A percentile compares a stretch with the other conserved stretches of the same genome.
These are phyloP conservation scores for Palythoa grandis DNA, from an alignment of 92 coral and sea anemone genomes.

Conservation along the genomic window DNA sequence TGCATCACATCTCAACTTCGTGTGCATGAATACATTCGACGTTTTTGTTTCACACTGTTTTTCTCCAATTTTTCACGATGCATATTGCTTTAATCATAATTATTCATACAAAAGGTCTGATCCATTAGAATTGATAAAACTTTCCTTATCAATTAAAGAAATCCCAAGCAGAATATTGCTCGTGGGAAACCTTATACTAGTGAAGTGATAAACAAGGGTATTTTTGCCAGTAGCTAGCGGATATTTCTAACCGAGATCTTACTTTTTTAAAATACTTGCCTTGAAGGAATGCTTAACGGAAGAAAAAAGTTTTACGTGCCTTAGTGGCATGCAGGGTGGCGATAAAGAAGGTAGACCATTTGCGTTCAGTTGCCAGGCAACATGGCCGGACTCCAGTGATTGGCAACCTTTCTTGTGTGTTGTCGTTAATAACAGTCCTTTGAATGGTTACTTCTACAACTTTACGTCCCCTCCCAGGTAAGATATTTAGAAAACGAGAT, in stretches of 20 bases:
- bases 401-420: constrained; percentile 89
- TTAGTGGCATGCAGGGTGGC: constrained; percentile 88
- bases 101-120: too few relatives aligned
- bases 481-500: background rate
- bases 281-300: constrained; percentile 72
- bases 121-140: too few relatives aligned
- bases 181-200: too few relatives aligned
- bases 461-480: constrained; percentile 66
- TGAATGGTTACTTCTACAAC: constrained; percentile 83
- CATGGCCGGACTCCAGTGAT: constrained; percentile 85
- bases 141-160: too few relatives aligned
- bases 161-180: too few relatives aligned
- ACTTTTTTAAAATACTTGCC: background rate
- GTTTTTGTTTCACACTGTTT: too few relatives aligned
- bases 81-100: too few relatives aligned
- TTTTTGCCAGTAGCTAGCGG: too few relatives aligned
- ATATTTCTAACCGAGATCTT: background rate
- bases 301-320: constrained; percentile 76
- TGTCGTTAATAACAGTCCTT: constrained; percentile 85
- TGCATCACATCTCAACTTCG: too few relatives aligned
- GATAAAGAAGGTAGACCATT: constrained; percentile 75
- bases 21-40: too few relatives aligned
- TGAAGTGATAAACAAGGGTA: too few relatives aligned
- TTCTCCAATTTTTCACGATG: too few relatives aligned
- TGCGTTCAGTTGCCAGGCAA: constrained; percentile 95